Base-by-base conservation (phyloP, 2,797 vertebrate species). In the Delichon dasypus region DNA sequence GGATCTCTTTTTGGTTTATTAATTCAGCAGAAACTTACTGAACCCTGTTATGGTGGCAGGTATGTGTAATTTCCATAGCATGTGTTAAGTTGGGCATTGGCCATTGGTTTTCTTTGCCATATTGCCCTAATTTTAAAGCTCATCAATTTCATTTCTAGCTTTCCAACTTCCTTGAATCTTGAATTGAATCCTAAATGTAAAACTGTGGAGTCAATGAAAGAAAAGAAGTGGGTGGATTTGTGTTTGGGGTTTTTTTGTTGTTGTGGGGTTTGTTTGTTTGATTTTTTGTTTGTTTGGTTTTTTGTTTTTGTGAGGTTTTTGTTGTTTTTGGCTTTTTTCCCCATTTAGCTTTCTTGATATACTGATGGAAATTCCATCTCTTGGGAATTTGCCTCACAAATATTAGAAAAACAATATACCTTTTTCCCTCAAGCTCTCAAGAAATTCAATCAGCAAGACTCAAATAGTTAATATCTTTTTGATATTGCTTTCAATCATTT, bases 401-500 rank as follows among this genome's bases (percentile, higher is more conserved):
- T 67, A 68, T 12, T 57, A 85, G 45, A 54, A 82, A 88, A 85
- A 76, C 15, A 76, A 67, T 71, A 88, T 57, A 60, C 5, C 11
- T 60, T 79, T 85, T 88, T 16, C 72, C 73, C 54, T 88, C 55
- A 71, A 65, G 62, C 30, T 62, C 25, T 84, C 30, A 84, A 47
- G 34, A 91, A 91, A 93, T 68, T 75, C 60, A 78, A 91, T 96
- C 62, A 74, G 22, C 18, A 74, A 92, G 79, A 9, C n/a, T 16
- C 44, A 85, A 77, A 86, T 11, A 85, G 36, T 85, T 94, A 83
- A 91, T 78, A 89, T 83, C 22, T 77, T 88, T 72, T 48, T 93
- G 40, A 88, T 92, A 78, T 77, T 13, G 72, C 71, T 92, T 94
- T 91, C 81, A 77, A 58, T 81, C 61, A 38, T 84, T 89, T 65